Conservation (phyloP, 2,888 invertebrate genomes). For the Trissolcus brochymenae region DNA sequence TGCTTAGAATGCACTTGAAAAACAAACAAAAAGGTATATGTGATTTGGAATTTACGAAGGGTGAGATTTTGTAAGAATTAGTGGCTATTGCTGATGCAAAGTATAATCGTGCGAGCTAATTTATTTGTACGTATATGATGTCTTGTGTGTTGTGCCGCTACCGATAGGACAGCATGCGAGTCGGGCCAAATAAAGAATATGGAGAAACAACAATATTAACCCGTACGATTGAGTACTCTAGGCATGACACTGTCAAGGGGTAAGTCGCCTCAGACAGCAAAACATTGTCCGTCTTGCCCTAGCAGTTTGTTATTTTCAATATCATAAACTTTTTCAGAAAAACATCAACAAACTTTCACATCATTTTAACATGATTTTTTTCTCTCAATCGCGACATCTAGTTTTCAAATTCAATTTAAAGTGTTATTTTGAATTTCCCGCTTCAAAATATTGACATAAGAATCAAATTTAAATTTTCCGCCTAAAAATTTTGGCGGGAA, state of each 20-base stretch:
- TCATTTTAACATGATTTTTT: no score
- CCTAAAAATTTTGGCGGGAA: no score
- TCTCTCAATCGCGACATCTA: no score
- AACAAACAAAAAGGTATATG: background rate
- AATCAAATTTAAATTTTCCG: no score
- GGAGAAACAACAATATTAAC: slow-evolving; percentile 74
- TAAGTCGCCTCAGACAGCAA: slow-evolving; percentile 74
- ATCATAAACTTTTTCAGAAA: no score
- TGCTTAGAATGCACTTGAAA: background rate
- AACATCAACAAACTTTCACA: no score
- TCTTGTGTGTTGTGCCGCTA: slow-evolving; percentile 76
- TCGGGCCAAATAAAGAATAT: slow-evolving; percentile 76
- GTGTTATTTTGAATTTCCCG: no score
- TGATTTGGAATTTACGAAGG: background rate
- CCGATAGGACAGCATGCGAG: slow-evolving; percentile 76
- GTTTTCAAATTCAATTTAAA: no score
- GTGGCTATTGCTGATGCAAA: slow-evolving; percentile 49
- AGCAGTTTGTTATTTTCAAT: no score
- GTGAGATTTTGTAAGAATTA: slow-evolving; percentile 22
- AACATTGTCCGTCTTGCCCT: slow-evolving; percentile 45
- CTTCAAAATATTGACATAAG: no score
- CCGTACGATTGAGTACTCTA: slow-evolving; percentile 75
- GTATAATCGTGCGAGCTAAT: slow-evolving; percentile 55
- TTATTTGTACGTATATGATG: slow-evolving; percentile 70
- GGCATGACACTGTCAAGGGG: slow-evolving; percentile 76